Percentiles rank a stretch among this genome's conserved stretches.
Evolutionary conservation across 2,113 vertebrate genomes (phyloP).

Genomic region (Macrotis lagotis): DNA sequence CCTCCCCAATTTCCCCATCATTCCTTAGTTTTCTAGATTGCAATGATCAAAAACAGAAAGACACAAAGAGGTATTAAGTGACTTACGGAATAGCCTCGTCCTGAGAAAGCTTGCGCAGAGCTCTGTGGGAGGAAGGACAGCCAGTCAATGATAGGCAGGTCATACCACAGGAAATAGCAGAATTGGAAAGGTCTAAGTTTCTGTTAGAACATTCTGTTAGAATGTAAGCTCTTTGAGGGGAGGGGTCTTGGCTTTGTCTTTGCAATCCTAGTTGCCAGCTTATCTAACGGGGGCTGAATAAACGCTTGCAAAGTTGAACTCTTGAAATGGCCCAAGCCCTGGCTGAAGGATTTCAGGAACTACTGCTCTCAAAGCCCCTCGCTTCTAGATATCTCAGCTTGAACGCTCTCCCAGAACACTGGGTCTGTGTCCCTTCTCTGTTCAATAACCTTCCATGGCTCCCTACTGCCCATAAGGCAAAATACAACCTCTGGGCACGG

Average conservation of each 20-base stretch:
- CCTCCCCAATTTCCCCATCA: not conserved
- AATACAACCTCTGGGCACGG: too few relatives aligned
- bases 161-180: not conserved
- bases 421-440: not conserved
- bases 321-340: too few relatives aligned
- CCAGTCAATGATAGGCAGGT: not conserved
- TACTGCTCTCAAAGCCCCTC: too few relatives aligned
- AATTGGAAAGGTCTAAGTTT: not conserved
- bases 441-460: too few relatives aligned
- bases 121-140: slow-evolving; percentile 75
- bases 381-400: too few relatives aligned
- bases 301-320: too few relatives aligned
- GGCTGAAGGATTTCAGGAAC: too few relatives aligned
- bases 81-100: slow-evolving; percentile 80
- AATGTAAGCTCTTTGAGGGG: not conserved
- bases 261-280: not conserved
- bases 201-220: not conserved
- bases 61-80: not conserved
- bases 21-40: not conserved
- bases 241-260: not conserved
- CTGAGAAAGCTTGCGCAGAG: slow-evolving; percentile 78
- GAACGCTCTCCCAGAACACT: too few relatives aligned
- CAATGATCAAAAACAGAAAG: not conserved
- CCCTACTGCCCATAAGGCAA: too few relatives aligned
- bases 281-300: too few relatives aligned